Base-by-base conservation (phyloP, 1,140 invertebrate genomes). In the Chlorops oryzae region DNA sequence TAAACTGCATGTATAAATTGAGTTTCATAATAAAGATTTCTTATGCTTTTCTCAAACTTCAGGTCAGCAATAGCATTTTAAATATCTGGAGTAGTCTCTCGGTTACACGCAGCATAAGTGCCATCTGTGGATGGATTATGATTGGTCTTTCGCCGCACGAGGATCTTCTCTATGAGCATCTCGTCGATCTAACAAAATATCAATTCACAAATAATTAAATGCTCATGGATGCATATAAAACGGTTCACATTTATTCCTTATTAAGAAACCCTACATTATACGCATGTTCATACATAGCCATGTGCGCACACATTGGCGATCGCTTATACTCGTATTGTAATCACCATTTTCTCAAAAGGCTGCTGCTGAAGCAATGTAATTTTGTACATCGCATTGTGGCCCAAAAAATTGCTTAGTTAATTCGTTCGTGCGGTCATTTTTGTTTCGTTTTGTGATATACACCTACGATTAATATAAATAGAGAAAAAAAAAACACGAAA, bases 191-290 rank as follows among this genome's bases (percentile, higher is more conserved):
- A 43, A 65, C 62, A 50, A 68, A 67, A 62, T 70, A 70, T 66
- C 65, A 72, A 57, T 59, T 72, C 59, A 70, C 61, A 67, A 72
- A 70, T 70, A 71, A 69, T 68, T 72, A 64, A 70, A 61, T 39
- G 55, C 57, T 59, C 60, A 64, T 58, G 40, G 15, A 28, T 24
- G 27, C 9, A 28, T 42, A 13, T 13, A 12, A 22, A 23, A 15
- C 12, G 3, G 3, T n/a, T n/a, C n/a, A n/a, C n/a, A n/a, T n/a
- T n/a, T n/a, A 32, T 24, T 7, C 17, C 2, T 27, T 32, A 45
- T 32, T 28, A 20, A 37, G 24, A 9, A 34, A 12, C 17, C 20
- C 12, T 2, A 32, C 2, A 27, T 7, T 23, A 50, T 24, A 43
- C 15, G 24, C 37, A n/a, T n/a, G n/a, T n/a, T n/a, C n/a, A n/a